phyloP scores from a whole-genome alignment of 2,113 vertebrate genomes.

The Nerophis lumbriciformis region DNA sequence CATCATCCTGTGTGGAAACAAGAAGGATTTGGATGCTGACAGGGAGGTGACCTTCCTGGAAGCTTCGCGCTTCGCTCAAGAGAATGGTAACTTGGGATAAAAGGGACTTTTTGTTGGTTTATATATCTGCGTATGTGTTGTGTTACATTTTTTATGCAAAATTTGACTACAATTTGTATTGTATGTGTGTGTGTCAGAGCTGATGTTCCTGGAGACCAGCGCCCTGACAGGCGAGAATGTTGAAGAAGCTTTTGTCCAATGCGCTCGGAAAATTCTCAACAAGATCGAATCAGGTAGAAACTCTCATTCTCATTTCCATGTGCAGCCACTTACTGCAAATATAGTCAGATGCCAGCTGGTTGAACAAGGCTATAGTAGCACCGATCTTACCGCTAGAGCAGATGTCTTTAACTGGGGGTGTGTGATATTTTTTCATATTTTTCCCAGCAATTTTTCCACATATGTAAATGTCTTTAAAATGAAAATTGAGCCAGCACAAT shows the following conservation, averaged over 20 bases:
- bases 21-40: conserved; percentile 88
- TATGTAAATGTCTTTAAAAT: no score
- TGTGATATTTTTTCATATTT: no score
- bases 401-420: no score
- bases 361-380: background rate
- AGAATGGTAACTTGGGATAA: conserved; percentile 74
- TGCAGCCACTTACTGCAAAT: background rate
- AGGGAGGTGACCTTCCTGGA: conserved; percentile 90
- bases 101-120: background rate
- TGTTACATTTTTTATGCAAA: background rate
- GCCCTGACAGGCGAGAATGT: conserved; percentile 90
- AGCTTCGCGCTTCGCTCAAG: conserved; percentile 87
- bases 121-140: background rate
- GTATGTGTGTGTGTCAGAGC: conserved; percentile 65
- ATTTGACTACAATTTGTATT: conserved; percentile 3
- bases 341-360: conserved; percentile 1
- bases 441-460: no score
- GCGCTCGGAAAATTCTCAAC: conserved; percentile 88
- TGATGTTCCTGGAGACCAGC: conserved; percentile 92
- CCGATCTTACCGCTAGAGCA: no score
- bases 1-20: conserved; percentile 90
- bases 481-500: no score
- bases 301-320: background rate
- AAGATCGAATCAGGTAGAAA: conserved; percentile 88
- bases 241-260: conserved; percentile 89